Evolutionary conservation across 92 coral and sea anemone genomes (phyloP), one percentile per base, ranked within the genome.

Genomic region (Diadumene lineata): DNA sequence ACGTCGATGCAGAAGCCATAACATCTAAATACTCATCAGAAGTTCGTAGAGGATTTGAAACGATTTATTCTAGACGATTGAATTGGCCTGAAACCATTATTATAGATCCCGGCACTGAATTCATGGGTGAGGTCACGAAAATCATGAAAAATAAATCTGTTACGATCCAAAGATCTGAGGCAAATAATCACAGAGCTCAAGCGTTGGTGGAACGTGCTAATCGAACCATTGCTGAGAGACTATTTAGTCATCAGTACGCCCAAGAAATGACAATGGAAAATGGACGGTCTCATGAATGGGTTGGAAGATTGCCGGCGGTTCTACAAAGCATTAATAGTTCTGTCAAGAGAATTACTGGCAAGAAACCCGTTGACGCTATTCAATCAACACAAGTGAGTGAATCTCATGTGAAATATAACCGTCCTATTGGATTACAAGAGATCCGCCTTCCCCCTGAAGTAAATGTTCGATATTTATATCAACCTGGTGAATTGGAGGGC

Each of bases 401-500:
- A 58, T 71, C 61, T 34, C 56, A 63, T 64, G 75, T 61, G 31
- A 63, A 75, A 28, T 79, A 72, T 72, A 71, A 79, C 61, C 25
- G 79, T 38, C 80, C 78, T 32, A 72, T 79, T 60, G 84, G 79
- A 23, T 60, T 72, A 66, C 0, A 33, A 56, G 84, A 72, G 46
- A 56, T 1, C 25, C 61, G 80, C n/a, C 44, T 79, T 31, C 84
- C 80, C 24, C 81, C 84, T n/a, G 79, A 61, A 38, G 84, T 79
- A 25, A 56, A 56, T 23, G 85, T 81, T 31, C 62, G 85, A 29
- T 81, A 62, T 31, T 60, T 81, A 0, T 74, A 68, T 58, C 57
- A 62, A 19, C 66, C 63, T 1, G 85, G 85, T 68, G 82, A 81
- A 34, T 69, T 60, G 44, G 85, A 80, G 24, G 85, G 85, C n/a